phyloP scores from a whole-genome alignment of 2,113 vertebrate genomes.

The Ciconia stormi region DNA sequence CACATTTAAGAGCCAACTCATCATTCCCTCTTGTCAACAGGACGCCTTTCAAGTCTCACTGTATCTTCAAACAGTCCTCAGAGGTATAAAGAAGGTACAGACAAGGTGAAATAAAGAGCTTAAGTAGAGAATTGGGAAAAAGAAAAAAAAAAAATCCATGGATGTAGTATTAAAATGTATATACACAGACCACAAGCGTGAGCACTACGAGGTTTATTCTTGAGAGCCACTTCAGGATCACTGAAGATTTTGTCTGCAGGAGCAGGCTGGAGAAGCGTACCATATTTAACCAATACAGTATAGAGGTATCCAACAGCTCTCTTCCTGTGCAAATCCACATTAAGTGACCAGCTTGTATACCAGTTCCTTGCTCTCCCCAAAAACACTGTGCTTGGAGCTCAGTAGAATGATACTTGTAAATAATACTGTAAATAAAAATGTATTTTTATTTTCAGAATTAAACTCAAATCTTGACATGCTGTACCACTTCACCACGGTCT shows the following conservation, averaged over 20 bases:
- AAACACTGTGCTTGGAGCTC: neutral
- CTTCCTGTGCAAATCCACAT: neutral
- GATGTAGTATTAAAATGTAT: neutral
- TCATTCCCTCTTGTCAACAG: neutral
- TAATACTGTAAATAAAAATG: too few species aligned
- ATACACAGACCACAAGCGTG: neutral
- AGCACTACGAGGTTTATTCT: neutral
- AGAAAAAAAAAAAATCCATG: neutral
- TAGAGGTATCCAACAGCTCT: neutral
- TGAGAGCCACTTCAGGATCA: neutral
- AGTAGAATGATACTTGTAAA: neutral
- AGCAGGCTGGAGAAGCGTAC: neutral
- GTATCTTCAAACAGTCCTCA: neutral
- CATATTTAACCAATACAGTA: neutral
- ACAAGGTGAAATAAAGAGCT: neutral
- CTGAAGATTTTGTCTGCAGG: neutral
- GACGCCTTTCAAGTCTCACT: neutral
- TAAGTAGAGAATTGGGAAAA: neutral
- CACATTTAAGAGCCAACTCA: neutral
- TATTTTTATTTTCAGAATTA: neutral
- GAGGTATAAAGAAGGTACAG: neutral
- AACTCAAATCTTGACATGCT: neutral
- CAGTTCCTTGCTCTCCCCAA: neutral
- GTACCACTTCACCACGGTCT: neutral
- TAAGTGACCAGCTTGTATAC: neutral